Conservation (phyloP, 2,113 vertebrate genomes). For the Pseudorectes ferrugineus region DNA sequence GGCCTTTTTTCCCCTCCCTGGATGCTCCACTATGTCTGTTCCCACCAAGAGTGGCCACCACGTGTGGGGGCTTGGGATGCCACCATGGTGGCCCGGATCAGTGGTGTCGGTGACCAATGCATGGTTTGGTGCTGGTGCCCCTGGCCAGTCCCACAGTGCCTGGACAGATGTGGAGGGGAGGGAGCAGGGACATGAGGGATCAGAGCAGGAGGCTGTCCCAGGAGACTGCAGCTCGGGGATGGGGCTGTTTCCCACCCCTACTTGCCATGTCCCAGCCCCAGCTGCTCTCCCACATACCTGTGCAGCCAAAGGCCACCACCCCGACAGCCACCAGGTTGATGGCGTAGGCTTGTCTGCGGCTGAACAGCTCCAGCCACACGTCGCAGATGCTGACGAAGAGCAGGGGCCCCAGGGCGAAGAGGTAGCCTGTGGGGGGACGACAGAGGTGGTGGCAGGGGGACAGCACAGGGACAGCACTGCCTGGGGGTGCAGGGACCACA, state of each 20-base stretch:
- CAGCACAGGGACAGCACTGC: fast-evolving
- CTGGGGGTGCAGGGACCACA: not conserved
- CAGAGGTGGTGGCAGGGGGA: fast-evolving
- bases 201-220: not conserved
- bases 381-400: slow-evolving; percentile 93
- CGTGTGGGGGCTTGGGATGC: not conserved
- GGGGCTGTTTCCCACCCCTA: not conserved
- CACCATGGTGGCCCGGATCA: not conserved
- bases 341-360: slow-evolving; percentile 83
- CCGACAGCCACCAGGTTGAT: slow-evolving; percentile 90
- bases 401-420: slow-evolving; percentile 89
- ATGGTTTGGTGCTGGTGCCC: fast-evolving
- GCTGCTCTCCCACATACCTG: slow-evolving; percentile 77
- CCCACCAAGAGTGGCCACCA: not conserved
- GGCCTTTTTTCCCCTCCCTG: not conserved
- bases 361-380: slow-evolving; percentile 92
- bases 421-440: slow-evolving; percentile 80
- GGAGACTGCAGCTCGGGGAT: fast-evolving
- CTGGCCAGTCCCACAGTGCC: fast-evolving
- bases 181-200: fast-evolving
- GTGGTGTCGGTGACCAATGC: fast-evolving
- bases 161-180: not conserved
- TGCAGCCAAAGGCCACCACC: slow-evolving; percentile 95
- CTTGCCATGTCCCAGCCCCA: not conserved
- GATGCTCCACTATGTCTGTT: not conserved